phyloP scores from a whole-genome alignment of 1,140 invertebrate species.

The Ephestia elutella region DNA sequence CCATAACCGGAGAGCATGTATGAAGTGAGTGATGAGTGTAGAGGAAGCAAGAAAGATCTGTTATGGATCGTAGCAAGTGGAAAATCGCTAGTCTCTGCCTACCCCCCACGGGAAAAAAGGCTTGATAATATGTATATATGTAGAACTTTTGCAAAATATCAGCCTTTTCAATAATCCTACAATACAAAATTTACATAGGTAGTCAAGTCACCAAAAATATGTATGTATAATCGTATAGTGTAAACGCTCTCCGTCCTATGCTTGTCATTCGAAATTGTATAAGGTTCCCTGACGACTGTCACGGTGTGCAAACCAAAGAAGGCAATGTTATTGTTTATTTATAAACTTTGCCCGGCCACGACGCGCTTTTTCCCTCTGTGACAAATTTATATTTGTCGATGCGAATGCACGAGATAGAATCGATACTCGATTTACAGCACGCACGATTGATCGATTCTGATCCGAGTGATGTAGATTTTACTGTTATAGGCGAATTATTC shows the following conservation, averaged over 20 bases:
- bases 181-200: too few species aligned
- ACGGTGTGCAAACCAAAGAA: conserved; percentile 51
- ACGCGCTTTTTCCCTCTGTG: conserved; percentile 56
- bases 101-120: too few species aligned
- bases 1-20: too few species aligned
- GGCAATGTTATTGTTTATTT: conserved; percentile 69
- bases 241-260: conserved; percentile 33
- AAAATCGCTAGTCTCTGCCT: too few species aligned
- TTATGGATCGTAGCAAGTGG: too few species aligned
- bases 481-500: conserved; percentile 25
- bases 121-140: too few species aligned
- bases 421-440: conserved; percentile 63
- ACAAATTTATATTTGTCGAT: conserved; percentile 73
- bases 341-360: conserved; percentile 42
- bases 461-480: conserved; percentile 43
- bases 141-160: too few species aligned
- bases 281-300: conserved; percentile 47
- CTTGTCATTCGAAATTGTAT: conserved; percentile 45
- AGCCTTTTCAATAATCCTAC: too few species aligned
- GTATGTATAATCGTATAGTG: conserved; percentile 22
- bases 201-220: too few species aligned
- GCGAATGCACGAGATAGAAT: conserved; percentile 54
- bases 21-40: too few species aligned
- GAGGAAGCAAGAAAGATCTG: too few species aligned
- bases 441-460: conserved; percentile 63